Evolutionary conservation across 2,797 vertebrate species (phyloP), one percentile per base, ranked within the genome.

Genomic region (Thamnophis elegans): DNA sequence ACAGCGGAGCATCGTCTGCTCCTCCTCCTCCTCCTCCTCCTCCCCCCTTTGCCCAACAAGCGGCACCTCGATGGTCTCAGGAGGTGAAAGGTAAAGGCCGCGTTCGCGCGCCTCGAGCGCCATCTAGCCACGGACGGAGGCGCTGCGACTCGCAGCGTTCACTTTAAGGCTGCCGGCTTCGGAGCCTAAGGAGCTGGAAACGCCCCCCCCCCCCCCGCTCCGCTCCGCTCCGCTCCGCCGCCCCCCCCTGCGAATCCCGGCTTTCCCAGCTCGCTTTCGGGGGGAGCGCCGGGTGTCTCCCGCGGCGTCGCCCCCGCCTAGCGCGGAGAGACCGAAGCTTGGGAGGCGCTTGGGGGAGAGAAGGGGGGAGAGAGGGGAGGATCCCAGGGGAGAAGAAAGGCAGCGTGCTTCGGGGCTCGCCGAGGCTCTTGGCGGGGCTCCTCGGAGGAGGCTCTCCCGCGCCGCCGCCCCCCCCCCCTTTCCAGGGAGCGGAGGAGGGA

Each of bases 41-140:
- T 4, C 54, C 20, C 36, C 89, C 51, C 42, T 20, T 7, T 82
- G 28, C 56, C 85, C 85, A 20, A 6, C 62, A 14, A 91, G 56
- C 91, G 22, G 60, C 56, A 58, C 90, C 88, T 60, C 82, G 91
- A 88, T 90, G 93, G 88, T 82, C 89, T 85, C 91, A 88, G 89
- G 22, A 92, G 93, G 93, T 90, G 36, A 92, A 93, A 93, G 91
- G 93, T 88, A 92, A 94, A 94, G n/a, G 51, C 78, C 18, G 5
- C 16, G 68, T 82, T 86, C 2, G 86, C 65, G 7, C 87, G 4
- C 4, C 91, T 73, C 87, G 42, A 56, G 91, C 89, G 91, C 92
- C 93, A 5, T 90, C 90, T 94, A 92, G 91, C 68, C 22, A 4
- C 8, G 2, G 8, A 60, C 5, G 4, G 60, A 16, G 78, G 54